These are phyloP conservation scores for Chironomus riparius DNA, from an alignment of 2,888 invertebrate genomes.

Conservation along the genomic window DNA sequence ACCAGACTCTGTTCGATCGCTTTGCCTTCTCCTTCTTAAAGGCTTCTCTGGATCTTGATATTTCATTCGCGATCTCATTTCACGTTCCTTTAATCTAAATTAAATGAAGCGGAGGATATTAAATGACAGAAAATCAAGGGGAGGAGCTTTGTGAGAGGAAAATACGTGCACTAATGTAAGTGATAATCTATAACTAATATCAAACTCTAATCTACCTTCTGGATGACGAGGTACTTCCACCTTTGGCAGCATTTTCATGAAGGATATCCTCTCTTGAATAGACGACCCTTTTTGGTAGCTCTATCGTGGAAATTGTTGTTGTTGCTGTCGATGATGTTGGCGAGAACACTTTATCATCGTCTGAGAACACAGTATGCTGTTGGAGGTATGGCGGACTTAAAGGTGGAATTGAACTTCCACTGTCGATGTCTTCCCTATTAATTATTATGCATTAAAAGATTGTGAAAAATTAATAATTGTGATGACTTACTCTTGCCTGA, in stretches of 20 bases:
- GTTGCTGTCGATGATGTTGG: slow-evolving; percentile 4
- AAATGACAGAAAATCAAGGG: background rate
- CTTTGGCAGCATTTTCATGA: slow-evolving; percentile 61
- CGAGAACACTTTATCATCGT: slow-evolving; percentile 21
- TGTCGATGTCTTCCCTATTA: slow-evolving; percentile 31
- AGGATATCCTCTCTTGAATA: slow-evolving; percentile 69
- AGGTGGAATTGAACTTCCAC: slow-evolving; percentile 30
- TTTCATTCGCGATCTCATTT: slow-evolving; percentile 29
- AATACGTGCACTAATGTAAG: background rate
- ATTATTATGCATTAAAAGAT: background rate
- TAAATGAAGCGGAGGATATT: background rate
- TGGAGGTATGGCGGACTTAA: slow-evolving; percentile 30
- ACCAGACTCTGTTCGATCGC: slow-evolving; percentile 28
- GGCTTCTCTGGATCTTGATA: slow-evolving; percentile 30
- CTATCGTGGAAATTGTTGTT: slow-evolving; percentile 17
- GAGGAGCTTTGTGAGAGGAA: background rate
- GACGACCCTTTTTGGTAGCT: slow-evolving; percentile 28
- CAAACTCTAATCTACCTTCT: slow-evolving; percentile 24
- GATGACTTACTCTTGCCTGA: slow-evolving; percentile 30
- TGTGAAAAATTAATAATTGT: background rate
- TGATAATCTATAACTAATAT: background rate
- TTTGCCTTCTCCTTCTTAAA: slow-evolving; percentile 28
- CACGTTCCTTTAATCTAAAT: slow-evolving; percentile 16
- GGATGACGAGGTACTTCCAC: slow-evolving; percentile 40
- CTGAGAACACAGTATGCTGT: slow-evolving; percentile 25